Base-by-base conservation (phyloP, 2,888 invertebrate species). In the Drosophila robusta region DNA sequence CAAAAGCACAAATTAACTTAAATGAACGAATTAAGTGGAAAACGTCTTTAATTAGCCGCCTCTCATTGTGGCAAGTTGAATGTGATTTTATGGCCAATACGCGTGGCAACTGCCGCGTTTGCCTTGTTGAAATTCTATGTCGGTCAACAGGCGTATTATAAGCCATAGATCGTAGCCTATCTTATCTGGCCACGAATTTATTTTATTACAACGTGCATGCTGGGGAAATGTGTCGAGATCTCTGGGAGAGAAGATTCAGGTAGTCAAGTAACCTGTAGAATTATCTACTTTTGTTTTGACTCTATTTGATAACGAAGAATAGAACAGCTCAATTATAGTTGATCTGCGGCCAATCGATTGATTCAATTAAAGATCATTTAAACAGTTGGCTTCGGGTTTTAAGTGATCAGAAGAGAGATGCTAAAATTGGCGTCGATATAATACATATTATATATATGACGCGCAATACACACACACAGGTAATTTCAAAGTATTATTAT, bases 131-230 rank as follows among this genome's bases (percentile, higher is more conserved):
- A 1, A 22, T 22, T 22, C 22, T 3, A 3, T 22, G 22, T 0
- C 2, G 22, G 0, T 12, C 24, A 38, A 52, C 42, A 54, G 29
- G 11, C 3, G 18, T 18, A 18, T 18, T 18, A 18, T 1, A 18
- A 2, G 18, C 18, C 18, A 9, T 8, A 42, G n/a, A 52, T 67
- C 34, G 41, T 14, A 12, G 8, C 32, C 42, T 58, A 69, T 68
- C 68, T 69, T 44, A 68, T 68, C 70, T 47, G 7, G n/a, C 34
- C 12, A n/a, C 11, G 5, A 22, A 16, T 18, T 16, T 1, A 9
- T 18, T 41, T 36, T 18, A 34, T 36, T 26, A 9, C 32, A 18
- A n/a, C 7, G 34, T 42, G 16, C 9, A 11, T 58, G 32, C 56
- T 12, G 6, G n/a, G 11, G 7, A 26, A 24, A 11, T 11, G 22